Evolutionary conservation across 2,888 invertebrate genomes (phyloP).

Genomic region (Athalia cordata): DNA sequence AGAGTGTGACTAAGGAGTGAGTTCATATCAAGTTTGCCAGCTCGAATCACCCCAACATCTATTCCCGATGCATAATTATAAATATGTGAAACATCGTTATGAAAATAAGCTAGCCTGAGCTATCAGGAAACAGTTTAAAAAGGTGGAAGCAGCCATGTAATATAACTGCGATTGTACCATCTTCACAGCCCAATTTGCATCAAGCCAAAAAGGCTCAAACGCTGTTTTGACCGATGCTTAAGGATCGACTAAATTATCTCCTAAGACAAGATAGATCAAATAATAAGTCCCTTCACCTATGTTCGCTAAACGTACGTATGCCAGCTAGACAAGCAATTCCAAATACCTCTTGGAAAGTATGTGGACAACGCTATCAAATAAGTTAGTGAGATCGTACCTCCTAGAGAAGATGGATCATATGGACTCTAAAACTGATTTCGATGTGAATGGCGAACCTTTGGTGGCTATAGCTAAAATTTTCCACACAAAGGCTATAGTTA

Average conservation of each 20-base stretch:
- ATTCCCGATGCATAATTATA: background rate
- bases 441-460: background rate
- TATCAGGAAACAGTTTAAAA: background rate
- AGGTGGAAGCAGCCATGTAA: background rate
- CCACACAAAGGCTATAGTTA: background rate
- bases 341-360: background rate
- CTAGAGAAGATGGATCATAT: background rate
- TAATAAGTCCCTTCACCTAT: background rate
- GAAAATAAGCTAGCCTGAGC: background rate
- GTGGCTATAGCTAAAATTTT: background rate
- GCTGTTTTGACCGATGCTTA: background rate
- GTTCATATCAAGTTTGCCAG: too few species aligned
- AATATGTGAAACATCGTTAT: background rate
- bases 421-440: background rate
- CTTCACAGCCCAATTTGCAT: background rate
- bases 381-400: background rate
- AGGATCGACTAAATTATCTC: background rate
- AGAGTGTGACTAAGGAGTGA: too few species aligned
- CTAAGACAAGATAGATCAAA: background rate
- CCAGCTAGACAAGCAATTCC: too few species aligned
- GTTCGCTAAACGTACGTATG: background rate
- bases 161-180: background rate
- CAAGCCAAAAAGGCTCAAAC: background rate
- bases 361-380: background rate
- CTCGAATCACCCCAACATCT: background rate